Evolutionary conservation across 2,888 invertebrate genomes (phyloP), one percentile per base, ranked within the genome.

Genomic region (Hoplodrina ambigua): DNA sequence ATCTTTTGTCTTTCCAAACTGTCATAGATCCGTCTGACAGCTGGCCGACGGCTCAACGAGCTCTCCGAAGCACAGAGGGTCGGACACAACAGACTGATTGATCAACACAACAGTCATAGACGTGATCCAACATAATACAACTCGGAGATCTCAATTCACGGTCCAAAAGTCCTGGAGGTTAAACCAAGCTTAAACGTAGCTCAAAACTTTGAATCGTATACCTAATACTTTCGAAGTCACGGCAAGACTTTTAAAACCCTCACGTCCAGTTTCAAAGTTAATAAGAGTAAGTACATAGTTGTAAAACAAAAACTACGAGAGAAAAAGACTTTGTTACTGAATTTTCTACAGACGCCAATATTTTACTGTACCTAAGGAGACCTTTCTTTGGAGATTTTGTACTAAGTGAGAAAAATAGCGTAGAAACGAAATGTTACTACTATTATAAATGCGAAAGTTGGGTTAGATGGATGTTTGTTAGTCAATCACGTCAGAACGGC

Each of bases 71-170:
- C 17, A 49, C 50, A 33, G n/a, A 52, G 20, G 37, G n/a, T 41
- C 19, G 4, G 15, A n/a, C 10, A 19, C 19, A 25, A 49, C 17
- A 57, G 57, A 52, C 30, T 55, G 6, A 68, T 62, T 75, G 17
- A 76, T 63, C 13, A 25, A 57, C 2, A 15, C 50, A 41, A 53
- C 19, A 75, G 10, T 17, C 41, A 25, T 63, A 44, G 49, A 60
- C 81, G 77, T 76, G 76, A 63, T 56, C 46, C 17, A n/a, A 56
- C 81, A 81, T 81, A 81, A 72, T 46, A 55, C 25, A 60, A 46
- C 50, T 55, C 19, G 15, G 20, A 52, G 46, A 60, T 33, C 41
- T 19, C 10, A 0, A 17, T 57, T 50, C 25, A 44, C 46, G 19
- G 11, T 41, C 41, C 17, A 5, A 17, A 46, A 52, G 49, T 52